Evolutionary conservation across 2,113 vertebrate genomes (phyloP).

Genomic region (Girardinichthys multiradiatus): DNA sequence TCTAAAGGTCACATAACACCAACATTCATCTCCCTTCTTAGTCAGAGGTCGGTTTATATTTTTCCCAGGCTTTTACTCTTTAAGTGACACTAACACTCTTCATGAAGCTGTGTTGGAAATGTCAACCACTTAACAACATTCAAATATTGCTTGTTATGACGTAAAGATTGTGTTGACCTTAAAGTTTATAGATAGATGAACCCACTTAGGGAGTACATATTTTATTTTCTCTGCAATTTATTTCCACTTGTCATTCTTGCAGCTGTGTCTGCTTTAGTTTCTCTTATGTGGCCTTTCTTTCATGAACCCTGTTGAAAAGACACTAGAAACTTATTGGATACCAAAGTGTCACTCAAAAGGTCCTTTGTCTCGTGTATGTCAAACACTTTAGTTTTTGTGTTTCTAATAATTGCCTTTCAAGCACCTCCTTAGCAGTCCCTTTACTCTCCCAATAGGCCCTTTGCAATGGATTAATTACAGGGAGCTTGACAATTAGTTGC

Average conservation of each 20-base stretch:
- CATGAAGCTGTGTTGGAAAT: slow-evolving; percentile 68
- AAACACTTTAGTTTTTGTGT: slow-evolving; percentile 43
- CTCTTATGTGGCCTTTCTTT: slow-evolving; percentile 57
- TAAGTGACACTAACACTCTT: slow-evolving; percentile 38
- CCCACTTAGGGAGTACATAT: slow-evolving; percentile 63
- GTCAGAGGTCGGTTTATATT: slow-evolving; percentile 31
- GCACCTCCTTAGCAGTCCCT: slow-evolving; percentile 47
- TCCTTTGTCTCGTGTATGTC: slow-evolving; percentile 40
- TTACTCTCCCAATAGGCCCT: slow-evolving; percentile 55
- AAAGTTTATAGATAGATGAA: slow-evolving; percentile 68
- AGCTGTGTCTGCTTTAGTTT: slow-evolving; percentile 14
- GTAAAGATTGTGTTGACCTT: slow-evolving; percentile 66
- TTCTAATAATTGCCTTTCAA: slow-evolving; percentile 59
- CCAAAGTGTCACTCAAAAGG: slow-evolving; percentile 34
- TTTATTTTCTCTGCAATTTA: slow-evolving; percentile 51
- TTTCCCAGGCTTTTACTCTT: neutral
- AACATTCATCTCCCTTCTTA: slow-evolving; percentile 37
- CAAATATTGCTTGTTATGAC: slow-evolving; percentile 66
- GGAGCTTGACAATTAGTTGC: slow-evolving; percentile 60
- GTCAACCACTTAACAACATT: slow-evolving; percentile 72
- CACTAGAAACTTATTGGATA: slow-evolving; percentile 43
- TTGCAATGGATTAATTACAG: slow-evolving; percentile 74
- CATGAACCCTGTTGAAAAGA: slow-evolving; percentile 61
- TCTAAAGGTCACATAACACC: slow-evolving; percentile 57
- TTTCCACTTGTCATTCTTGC: slow-evolving; percentile 17